phyloP scores from a whole-genome alignment of 2,113 vertebrate species.

The Petaurus breviceps region DNA sequence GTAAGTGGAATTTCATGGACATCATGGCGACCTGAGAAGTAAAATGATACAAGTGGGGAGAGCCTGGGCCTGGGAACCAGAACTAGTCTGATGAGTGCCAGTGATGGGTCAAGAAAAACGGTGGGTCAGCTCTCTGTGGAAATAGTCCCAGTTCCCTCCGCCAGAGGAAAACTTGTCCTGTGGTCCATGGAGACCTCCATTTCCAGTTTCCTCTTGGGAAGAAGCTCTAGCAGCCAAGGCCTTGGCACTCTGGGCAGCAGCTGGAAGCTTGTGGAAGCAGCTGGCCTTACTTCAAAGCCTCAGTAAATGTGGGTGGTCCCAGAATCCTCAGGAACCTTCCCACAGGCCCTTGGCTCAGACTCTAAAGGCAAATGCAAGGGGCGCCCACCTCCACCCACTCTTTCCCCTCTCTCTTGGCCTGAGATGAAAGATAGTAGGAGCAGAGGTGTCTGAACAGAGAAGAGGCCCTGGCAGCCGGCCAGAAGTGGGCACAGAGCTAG shows the following conservation, averaged over 20 bases:
- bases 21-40: neutral
- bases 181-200: neutral
- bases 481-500: neutral
- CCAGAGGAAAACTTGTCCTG: neutral
- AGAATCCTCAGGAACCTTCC: neutral
- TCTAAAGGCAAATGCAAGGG: neutral
- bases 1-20: neutral
- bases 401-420: neutral
- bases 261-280: neutral
- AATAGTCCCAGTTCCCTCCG: neutral
- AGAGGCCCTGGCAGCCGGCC: neutral
- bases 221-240: neutral
- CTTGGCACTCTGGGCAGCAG: neutral
- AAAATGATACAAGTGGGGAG: neutral
- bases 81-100: neutral
- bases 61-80: neutral
- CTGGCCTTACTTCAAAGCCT: neutral
- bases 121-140: neutral
- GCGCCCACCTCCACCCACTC: neutral
- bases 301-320: neutral
- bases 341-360: neutral
- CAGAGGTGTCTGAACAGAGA: neutral
- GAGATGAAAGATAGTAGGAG: neutral
- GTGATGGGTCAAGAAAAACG: neutral
- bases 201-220: neutral